These are phyloP conservation scores for Bos indicus DNA, from an alignment of 2,113 vertebrate genomes.

Conservation along the genomic window DNA sequence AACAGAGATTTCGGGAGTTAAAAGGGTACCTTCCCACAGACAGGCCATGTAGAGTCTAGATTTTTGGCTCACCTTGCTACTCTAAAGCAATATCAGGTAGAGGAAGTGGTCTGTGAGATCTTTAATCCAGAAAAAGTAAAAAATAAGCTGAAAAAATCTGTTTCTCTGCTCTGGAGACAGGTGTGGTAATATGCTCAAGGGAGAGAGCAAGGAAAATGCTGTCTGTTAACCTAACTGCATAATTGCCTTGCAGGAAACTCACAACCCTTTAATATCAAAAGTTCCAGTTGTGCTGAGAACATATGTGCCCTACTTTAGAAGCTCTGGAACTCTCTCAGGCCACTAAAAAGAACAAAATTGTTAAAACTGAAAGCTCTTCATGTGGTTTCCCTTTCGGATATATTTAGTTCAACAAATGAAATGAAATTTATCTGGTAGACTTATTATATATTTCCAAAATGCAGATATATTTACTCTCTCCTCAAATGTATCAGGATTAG, in stretches of 20 bases:
- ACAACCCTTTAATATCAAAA: not conserved
- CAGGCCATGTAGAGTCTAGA: not conserved
- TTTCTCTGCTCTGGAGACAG: not conserved
- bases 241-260: not conserved
- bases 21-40: not conserved
- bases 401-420: conserved; percentile 28
- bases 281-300: not conserved
- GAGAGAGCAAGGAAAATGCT: not conserved
- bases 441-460: conserved; percentile 59
- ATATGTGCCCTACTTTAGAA: conserved; percentile 27
- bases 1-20: not conserved
- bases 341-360: conserved; percentile 2
- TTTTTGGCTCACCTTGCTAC: not conserved
- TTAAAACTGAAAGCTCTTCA: conserved; percentile 27
- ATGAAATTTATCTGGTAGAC: conserved; percentile 62
- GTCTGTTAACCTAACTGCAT: not conserved
- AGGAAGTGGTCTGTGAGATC: not conserved
- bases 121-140: not conserved
- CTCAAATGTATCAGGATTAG: conserved; percentile 45
- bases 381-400: conserved; percentile 20
- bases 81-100: not conserved
- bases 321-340: not conserved
- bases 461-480: conserved; percentile 65
- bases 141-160: not conserved
- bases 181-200: not conserved